phyloP scores from a whole-genome alignment of 2,797 vertebrate species.

The Lacerta agilis region DNA sequence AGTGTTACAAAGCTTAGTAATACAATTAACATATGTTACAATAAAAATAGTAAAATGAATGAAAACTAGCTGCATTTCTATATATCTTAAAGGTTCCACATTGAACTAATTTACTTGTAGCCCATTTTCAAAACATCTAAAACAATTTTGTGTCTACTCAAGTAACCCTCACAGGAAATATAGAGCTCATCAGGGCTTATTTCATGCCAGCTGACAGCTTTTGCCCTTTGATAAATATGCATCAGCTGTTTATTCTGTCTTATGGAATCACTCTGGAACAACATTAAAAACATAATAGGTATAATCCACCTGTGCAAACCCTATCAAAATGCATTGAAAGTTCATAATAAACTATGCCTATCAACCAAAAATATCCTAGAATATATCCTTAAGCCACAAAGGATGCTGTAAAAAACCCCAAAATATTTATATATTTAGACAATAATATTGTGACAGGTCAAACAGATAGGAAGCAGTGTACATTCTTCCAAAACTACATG shows the following conservation, averaged over 20 bases:
- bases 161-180: not conserved
- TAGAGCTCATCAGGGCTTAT: not conserved
- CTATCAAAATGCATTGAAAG: not conserved
- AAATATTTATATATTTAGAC: not conserved
- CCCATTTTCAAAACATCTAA: not conserved
- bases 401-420: not conserved
- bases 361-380: not conserved
- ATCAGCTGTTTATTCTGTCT: constrained; percentile 16
- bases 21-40: not conserved
- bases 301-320: constrained; percentile 17
- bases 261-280: constrained; percentile 7
- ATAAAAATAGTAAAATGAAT: not conserved
- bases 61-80: not conserved
- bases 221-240: constrained; percentile 25
- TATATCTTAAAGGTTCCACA: not conserved
- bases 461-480: not conserved
- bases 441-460: not conserved
- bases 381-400: not conserved
- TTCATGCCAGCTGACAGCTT: constrained; percentile 5
- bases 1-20: not conserved
- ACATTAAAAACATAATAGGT: constrained; percentile 24
- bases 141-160: not conserved
- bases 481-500: not conserved
- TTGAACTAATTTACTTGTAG: not conserved
- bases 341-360: not conserved